These are phyloP conservation scores for Zoanthus sansibaricus DNA, from an alignment of 92 coral and sea anemone genomes.

Conservation along the genomic window DNA sequence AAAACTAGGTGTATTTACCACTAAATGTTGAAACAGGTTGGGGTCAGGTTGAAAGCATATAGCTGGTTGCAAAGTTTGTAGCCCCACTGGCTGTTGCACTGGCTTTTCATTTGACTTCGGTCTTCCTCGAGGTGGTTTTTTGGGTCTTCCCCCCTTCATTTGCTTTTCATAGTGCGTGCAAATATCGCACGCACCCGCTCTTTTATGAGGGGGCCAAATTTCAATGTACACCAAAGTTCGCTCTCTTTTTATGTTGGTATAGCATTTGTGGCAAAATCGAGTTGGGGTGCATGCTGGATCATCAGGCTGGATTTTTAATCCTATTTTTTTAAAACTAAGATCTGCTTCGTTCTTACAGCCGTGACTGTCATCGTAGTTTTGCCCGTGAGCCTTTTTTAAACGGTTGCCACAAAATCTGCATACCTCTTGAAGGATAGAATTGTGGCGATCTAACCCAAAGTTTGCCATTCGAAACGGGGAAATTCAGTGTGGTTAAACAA, in stretches of 20 bases:
- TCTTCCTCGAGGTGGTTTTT: not conserved
- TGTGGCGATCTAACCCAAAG: too few species aligned
- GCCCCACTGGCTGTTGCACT: not conserved
- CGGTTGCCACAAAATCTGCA: slow-evolving; percentile 15
- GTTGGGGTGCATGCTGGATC: slow-evolving; percentile 17
- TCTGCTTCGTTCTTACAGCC: not conserved
- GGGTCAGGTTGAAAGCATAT: too few species aligned
- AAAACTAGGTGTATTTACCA: too few species aligned
- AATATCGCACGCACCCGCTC: slow-evolving; percentile 10
- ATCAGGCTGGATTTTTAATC: not conserved
- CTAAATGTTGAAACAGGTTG: too few species aligned
- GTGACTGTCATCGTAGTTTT: slow-evolving; percentile 3
- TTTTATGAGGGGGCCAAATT: slow-evolving; percentile 21
- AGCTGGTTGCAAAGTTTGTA: not conserved
- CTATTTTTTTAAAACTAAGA: not conserved
- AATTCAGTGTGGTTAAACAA: not conserved
- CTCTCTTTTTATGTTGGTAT: slow-evolving; percentile 17
- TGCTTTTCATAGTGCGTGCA: slow-evolving; percentile 15
- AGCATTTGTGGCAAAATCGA: slow-evolving; percentile 15
- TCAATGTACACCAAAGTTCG: not conserved
- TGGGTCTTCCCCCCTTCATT: slow-evolving; percentile 21
- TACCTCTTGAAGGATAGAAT: not conserved
- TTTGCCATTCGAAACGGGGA: too few species aligned
- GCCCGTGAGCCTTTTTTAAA: slow-evolving; percentile 28
- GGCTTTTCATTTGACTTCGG: slow-evolving; percentile 4